Conservation (phyloP, 2,797 vertebrate species). For the Atherinosoma microstoma region DNA sequence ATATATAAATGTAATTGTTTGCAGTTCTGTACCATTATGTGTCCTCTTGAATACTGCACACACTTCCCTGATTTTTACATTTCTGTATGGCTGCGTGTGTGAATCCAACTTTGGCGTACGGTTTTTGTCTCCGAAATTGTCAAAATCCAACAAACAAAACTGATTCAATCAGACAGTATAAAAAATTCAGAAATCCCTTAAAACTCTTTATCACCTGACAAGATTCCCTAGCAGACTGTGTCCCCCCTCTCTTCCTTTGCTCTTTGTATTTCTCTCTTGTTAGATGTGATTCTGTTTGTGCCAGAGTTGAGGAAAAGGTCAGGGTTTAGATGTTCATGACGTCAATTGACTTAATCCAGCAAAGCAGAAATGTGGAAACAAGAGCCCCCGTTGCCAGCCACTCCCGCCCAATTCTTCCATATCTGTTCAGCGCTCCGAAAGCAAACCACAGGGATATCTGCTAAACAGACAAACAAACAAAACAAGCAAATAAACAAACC, state of each 20-base stretch:
- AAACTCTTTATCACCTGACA: constrained; percentile 27
- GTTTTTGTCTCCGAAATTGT: constrained; percentile 35
- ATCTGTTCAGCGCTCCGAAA: constrained; percentile 39
- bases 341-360: constrained; percentile 74
- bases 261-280: constrained; percentile 17
- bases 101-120: constrained; percentile 31
- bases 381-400: constrained; percentile 38
- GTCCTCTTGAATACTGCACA: constrained; percentile 55
- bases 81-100: constrained; percentile 36
- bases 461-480: constrained; percentile 23
- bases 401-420: constrained; percentile 37
- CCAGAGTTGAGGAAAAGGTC: constrained; percentile 62
- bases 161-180: constrained; percentile 5
- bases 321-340: constrained; percentile 62
- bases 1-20: constrained; percentile 22
- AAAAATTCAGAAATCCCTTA: constrained; percentile 3
- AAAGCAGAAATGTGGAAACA: constrained; percentile 67
- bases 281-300: constrained; percentile 49
- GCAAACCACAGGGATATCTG: constrained; percentile 53
- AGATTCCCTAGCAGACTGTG: constrained; percentile 30
- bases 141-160: constrained; percentile 48
- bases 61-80: constrained; percentile 36
- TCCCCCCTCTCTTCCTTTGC: neutral
- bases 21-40: constrained; percentile 49
- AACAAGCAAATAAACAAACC: constrained; percentile 45